Conservation (phyloP, 2,888 invertebrate species). For the Trichogramma evanescens region DNA sequence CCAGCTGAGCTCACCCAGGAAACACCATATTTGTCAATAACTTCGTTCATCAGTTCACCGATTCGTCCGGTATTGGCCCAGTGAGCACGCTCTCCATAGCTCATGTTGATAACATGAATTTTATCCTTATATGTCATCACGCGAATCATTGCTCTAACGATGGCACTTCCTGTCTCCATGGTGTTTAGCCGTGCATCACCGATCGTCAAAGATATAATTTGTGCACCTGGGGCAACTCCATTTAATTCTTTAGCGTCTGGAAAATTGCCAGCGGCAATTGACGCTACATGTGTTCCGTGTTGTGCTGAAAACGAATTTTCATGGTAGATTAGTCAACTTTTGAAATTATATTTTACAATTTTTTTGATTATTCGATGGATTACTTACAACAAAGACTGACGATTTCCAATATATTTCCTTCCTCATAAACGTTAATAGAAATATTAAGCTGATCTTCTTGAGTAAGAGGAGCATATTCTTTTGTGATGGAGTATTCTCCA, state of each 20-base stretch:
- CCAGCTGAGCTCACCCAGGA: conserved; percentile 93
- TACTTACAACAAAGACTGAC: conserved; percentile 89
- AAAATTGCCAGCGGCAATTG: conserved; percentile 88
- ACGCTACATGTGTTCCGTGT: conserved; percentile 96
- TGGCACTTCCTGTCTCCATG: conserved; percentile 94
- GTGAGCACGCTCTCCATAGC: conserved; percentile 92
- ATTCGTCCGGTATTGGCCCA: conserved; percentile 85
- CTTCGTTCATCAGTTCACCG: conserved; percentile 76
- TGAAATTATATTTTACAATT: not conserved
- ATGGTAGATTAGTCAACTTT: not conserved
- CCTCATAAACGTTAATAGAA: conserved; percentile 84
- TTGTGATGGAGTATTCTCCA: conserved; percentile 73
- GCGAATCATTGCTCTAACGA: conserved; percentile 85
- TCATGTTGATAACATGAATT: conserved; percentile 93
- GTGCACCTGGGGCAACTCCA: conserved; percentile 94
- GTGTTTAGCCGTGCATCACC: conserved; percentile 87
- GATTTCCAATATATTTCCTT: conserved; percentile 85
- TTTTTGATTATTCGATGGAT: conserved; percentile 4
- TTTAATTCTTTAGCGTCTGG: conserved; percentile 79
- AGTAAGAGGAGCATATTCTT: conserved; percentile 71
- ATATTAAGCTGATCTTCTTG: conserved; percentile 76
- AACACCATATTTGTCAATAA: conserved; percentile 85
- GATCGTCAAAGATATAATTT: conserved; percentile 85
- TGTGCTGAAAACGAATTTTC: conserved; percentile 59
- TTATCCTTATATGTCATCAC: conserved; percentile 62